These are phyloP conservation scores for Choreutis nemorana DNA, from an alignment of 2,888 invertebrate genomes.

Conservation along the genomic window DNA sequence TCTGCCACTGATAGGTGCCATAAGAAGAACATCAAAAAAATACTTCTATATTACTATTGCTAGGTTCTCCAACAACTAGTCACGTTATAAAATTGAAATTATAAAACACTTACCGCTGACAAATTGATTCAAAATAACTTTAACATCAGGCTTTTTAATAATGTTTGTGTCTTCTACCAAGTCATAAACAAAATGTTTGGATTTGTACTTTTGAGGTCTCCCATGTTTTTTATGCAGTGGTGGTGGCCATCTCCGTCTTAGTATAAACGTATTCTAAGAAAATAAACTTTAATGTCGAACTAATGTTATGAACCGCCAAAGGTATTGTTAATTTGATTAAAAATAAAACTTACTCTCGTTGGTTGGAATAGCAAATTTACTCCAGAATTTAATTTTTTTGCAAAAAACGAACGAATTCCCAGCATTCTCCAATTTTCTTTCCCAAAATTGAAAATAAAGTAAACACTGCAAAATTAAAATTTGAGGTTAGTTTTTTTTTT, in stretches of 20 bases:
- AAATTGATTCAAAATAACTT: constrained; percentile 74
- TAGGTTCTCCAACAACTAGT: neutral
- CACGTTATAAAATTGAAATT: neutral
- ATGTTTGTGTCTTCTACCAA: constrained; percentile 71
- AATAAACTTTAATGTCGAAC: constrained; percentile 15
- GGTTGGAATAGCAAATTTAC: constrained; percentile 30
- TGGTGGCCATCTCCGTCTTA: constrained; percentile 70
- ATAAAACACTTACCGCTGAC: constrained; percentile 66
- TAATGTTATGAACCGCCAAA: neutral
- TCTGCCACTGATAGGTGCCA: no score
- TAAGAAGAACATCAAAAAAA: no score
- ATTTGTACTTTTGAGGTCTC: constrained; percentile 55
- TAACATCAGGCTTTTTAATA: constrained; percentile 61
- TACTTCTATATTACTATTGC: no score
- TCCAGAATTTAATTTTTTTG: constrained; percentile 17
- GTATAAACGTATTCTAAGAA: constrained; percentile 78
- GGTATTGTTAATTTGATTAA: neutral
- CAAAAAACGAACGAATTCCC: constrained; percentile 23
- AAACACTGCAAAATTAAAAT: no score
- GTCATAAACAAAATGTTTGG: constrained; percentile 77
- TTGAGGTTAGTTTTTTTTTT: no score
- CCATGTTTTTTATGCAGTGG: constrained; percentile 68
- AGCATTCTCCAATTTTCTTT: no score
- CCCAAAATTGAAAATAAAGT: no score
- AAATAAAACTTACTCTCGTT: constrained; percentile 30